Base-by-base conservation (phyloP, 2,888 invertebrate species). In the Abrostola triplasia region DNA sequence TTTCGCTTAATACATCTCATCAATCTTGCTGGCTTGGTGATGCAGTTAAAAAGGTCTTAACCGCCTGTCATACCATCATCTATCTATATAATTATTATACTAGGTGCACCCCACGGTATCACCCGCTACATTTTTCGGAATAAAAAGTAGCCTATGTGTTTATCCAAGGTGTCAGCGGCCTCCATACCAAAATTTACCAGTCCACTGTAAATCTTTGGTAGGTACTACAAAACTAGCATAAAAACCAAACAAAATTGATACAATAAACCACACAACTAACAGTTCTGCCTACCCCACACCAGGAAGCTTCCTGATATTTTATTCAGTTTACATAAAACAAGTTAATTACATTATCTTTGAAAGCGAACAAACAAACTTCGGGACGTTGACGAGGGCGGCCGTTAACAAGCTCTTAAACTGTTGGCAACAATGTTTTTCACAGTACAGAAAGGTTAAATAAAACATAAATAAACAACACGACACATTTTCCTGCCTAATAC, bases 281-380 rank as follows among this genome's bases (percentile, higher is more conserved):
- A 47, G 24, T 47, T 47, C 10, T 10, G 13, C 24, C 24, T 24
- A 24, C 24, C 48, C 9, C 24, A 24, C 40, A 40, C 11, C 13
- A 24, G 40, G 7, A 35, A 35, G 24, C 35, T 6, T 35, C 35
- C 24, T 2, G 10, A 41, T 52, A 24, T 24, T 40, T 52, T 35
- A 47, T 47, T 47, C 13, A 47, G 44, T 47, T 47, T 24, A 44
- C 0, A 47, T 13, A 9, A 38, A 51, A 35, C 40, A 52, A 13
- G 52, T 40, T 52, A 52, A 52, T 41, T 24, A 24, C 24, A 24
- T 24, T 52, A 40, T 40, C 40, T 40, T 9, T 6, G 36, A 24
- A 48, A 11, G 36, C 11, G 5, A 37, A 13, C 37, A 24, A 37
- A 11, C 35, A 5, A 50, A 54, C 11, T 58, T 64, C 36, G 36